A percentile compares a stretch with the other conserved stretches of the same genome.
Evolutionary conservation across 2,113 vertebrate genomes (phyloP).

Genomic region (Bos javanicus): DNA sequence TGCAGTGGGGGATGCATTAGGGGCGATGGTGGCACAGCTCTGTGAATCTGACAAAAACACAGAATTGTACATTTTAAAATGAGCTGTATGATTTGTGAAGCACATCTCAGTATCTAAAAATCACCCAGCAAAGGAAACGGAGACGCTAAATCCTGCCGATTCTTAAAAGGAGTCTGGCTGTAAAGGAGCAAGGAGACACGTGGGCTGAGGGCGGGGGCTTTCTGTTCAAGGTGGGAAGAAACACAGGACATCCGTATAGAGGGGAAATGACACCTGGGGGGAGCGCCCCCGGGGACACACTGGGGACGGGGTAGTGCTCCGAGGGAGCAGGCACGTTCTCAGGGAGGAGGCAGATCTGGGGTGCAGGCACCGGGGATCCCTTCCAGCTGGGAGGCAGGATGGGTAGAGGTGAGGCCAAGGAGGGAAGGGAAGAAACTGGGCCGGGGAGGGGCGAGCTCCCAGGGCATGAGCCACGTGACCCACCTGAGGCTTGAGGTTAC

Average conservation of each 20-base stretch:
- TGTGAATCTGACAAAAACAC: background rate
- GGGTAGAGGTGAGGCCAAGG: background rate
- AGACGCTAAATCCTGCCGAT: background rate
- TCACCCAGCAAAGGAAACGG: background rate
- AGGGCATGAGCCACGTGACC: accelerated
- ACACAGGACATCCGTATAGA: background rate
- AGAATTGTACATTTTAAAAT: background rate
- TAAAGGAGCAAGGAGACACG: background rate
- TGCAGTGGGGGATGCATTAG: background rate
- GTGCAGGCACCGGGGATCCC: too few species aligned
- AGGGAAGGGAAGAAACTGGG: too few species aligned
- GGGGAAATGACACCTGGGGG: background rate
- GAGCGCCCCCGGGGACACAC: background rate
- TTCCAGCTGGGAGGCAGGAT: background rate
- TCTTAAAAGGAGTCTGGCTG: background rate
- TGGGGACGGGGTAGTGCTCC: background rate
- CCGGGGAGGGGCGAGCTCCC: accelerated
- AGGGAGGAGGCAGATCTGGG: too few species aligned
- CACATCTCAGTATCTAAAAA: background rate
- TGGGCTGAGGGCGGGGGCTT: too few species aligned
- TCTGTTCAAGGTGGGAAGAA: background rate
- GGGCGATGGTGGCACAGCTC: background rate
- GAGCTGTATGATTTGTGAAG: background rate
- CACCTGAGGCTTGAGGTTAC: background rate
- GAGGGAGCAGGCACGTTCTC: accelerated